Base-by-base conservation (phyloP, 2,888 invertebrate species). In the Megalurothrips usitatus region DNA sequence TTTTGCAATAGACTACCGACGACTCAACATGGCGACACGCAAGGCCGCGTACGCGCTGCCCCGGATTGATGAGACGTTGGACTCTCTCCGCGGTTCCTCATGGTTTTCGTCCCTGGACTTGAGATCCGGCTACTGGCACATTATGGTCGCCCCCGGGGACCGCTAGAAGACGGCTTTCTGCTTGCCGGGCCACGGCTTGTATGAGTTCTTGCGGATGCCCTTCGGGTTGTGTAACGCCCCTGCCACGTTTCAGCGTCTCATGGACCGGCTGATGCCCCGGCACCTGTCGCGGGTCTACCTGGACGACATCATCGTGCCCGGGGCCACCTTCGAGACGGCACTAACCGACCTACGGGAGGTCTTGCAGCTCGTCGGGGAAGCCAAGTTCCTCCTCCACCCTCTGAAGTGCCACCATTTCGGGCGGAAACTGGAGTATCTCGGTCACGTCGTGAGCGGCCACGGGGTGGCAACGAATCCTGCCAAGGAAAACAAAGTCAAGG, bases 391-490 rank as follows among this genome's bases (percentile, higher is more conserved):
- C 17, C 78, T 78, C 28, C 28, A n/a, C n/a, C 34, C 78, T 14
- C 17, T 14, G 17, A 78, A 78, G 78, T 78, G 78, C 43, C 43
- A 43, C 17, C 43, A 83, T 23, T 81, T 82, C 75, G 17, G 52
- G 17, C 58, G 81, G 11, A 79, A 83, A 79, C 82, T 84, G 14
- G 14, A 48, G 6, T 84, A 82, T 75, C 80, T 84, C 17, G 84
- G 84, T 0, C 83, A 83, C 79, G 12, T 83, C 1, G 79, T 84
- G 1, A 82, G 81, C 2, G 78, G 80, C 4, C 49, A 82, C 4
- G 84, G 84, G 1, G 82, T 84, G 3, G 48, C 80, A 14, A 83
- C 83, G 47, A 82, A 84, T 75, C 82, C 82, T n/a, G 82, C 83
- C 11, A 84, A 84, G 80, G 78, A 82, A 2, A 26, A 75, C 23